A percentile compares a stretch with the other conserved stretches of the same genome.
phyloP scores from a whole-genome alignment of 2,888 invertebrate genomes.

The Syrphus vitripennis region DNA sequence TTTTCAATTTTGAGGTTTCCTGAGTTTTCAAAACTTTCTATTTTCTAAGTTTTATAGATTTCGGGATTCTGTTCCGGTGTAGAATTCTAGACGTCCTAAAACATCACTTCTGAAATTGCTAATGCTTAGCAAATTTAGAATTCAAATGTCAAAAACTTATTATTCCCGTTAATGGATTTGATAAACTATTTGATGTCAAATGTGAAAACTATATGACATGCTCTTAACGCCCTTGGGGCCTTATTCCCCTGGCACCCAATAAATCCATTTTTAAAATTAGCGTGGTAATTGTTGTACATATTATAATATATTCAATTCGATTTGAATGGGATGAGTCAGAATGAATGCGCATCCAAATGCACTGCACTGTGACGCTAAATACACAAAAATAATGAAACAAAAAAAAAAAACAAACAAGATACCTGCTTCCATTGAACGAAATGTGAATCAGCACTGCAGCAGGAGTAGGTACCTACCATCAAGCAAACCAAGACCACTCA shows the following conservation, averaged over 20 bases:
- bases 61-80: too few relatives aligned
- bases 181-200: neutral
- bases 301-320: neutral
- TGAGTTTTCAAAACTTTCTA: too few relatives aligned
- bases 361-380: constrained; percentile 28
- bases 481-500: constrained; percentile 7
- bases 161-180: neutral
- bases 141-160: too few relatives aligned
- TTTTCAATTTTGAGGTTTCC: too few relatives aligned
- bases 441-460: constrained; percentile 22
- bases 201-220: neutral
- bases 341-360: constrained; percentile 16
- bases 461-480: neutral
- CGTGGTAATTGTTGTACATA: neutral
- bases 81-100: too few relatives aligned
- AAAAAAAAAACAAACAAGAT: neutral
- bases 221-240: neutral
- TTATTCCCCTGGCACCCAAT: neutral
- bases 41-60: too few relatives aligned
- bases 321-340: constrained; percentile 39
- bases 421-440: constrained; percentile 22
- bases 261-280: too few relatives aligned
- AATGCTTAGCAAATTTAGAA: too few relatives aligned
- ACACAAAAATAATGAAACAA: neutral
- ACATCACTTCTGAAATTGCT: too few relatives aligned